Base-by-base conservation (phyloP, 2,888 invertebrate genomes). In the Ptilodon capucinus region DNA sequence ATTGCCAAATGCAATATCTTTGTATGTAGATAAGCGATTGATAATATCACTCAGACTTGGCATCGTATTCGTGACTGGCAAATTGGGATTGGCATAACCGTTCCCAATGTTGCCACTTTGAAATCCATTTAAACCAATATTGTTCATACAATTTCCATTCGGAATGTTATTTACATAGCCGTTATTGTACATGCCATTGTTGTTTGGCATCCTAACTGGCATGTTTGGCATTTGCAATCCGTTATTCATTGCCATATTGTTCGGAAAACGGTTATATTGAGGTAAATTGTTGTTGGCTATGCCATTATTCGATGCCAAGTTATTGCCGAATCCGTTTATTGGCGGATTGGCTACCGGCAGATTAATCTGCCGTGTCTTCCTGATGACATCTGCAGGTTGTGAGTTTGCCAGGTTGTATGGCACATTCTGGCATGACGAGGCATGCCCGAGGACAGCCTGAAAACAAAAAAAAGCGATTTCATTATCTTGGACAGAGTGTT, bases 361-460 rank as follows among this genome's bases (percentile, higher is more conserved):
- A 11, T 38, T 49, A 0, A 23, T 23, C n/a, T 65, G 63, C 32
- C 59, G 56, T 40, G 30, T 42, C 19, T 17, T 34, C 38, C 62
- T 46, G n/a, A 7, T 44, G 16, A 21, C 14, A 2, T 2, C 44
- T 36, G 19, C 25, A 16, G 39, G 36, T 25, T 16, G 40, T 0
- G 7, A 14, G 19, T 44, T 44, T 18, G 4, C 35, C 3, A 43
- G n/a, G 9, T 47, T 13, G 5, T 43, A 28, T 32, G 51, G 38
- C 14, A 43, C 32, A 61, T 54, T 38, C 17, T 68, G 70, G 18
- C 42, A 50, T 32, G 42, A 42, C n/a, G 50, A 34, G 1, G 62
- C 9, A 48, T 81, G 74, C 4, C 60, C 59, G 11, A 53, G 21
- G 16, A 62, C 54, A 6, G 54, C 44, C 82, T 82, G 76, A 8